Evolutionary conservation across 2,113 vertebrate species (phyloP).

Genomic region (Colaptes auratus): DNA sequence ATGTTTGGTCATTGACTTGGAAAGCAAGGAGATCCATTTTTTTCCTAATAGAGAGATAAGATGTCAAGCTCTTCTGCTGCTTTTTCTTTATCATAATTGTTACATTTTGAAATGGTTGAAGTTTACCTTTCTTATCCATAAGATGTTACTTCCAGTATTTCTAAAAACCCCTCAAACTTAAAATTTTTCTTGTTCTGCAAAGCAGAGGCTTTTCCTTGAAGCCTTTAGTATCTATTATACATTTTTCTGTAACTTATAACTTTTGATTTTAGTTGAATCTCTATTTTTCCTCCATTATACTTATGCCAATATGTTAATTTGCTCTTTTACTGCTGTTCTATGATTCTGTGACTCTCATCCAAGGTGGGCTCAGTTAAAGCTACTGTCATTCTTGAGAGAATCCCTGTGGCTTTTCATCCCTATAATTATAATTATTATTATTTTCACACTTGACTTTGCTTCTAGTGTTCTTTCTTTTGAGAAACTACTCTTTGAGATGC

Average conservation of each 20-base stretch:
- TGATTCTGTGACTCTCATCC: not conserved
- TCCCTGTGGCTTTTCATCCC: not conserved
- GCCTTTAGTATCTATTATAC: not conserved
- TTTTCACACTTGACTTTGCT: not conserved
- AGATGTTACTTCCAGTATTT: not conserved
- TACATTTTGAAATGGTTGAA: not conserved
- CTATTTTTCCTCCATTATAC: not conserved
- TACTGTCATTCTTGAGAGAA: not conserved
- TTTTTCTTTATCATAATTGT: not conserved
- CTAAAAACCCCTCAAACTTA: not conserved
- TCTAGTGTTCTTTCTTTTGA: not conserved
- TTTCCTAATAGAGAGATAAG: not conserved
- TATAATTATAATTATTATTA: not conserved
- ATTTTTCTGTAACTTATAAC: not conserved
- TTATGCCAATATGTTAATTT: not conserved
- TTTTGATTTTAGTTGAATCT: not conserved
- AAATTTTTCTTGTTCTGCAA: not conserved
- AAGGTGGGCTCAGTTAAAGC: not conserved
- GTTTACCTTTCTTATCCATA: not conserved
- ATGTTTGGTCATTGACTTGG: not conserved
- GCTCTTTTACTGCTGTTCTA: not conserved
- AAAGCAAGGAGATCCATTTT: not conserved
- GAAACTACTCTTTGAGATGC: not conserved
- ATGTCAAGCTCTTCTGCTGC: not conserved
- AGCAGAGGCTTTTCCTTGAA: not conserved